Evolutionary conservation across 2,113 vertebrate genomes (phyloP).

Genomic region (Mesembrinibis cayennensis): DNA sequence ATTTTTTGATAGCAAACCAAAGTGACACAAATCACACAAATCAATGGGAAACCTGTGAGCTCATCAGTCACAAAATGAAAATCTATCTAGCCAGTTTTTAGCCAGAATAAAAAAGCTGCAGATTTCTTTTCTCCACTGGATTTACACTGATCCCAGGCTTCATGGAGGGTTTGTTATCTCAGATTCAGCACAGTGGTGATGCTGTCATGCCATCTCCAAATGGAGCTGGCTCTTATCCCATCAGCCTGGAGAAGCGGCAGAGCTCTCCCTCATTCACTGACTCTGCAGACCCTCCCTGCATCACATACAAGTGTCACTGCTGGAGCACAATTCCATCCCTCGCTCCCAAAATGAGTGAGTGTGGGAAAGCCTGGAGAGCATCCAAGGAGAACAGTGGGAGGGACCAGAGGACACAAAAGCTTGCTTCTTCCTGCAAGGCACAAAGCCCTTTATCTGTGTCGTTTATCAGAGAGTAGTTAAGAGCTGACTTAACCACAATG

Average conservation of each 20-base stretch:
- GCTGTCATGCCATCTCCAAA: background rate
- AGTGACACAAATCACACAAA: background rate
- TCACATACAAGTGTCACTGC: background rate
- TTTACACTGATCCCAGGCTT: background rate
- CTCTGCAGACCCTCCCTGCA: background rate
- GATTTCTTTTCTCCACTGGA: background rate
- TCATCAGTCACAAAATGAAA: background rate
- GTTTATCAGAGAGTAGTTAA: background rate
- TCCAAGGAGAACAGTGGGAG: background rate
- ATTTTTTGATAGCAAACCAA: background rate
- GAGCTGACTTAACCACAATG: background rate
- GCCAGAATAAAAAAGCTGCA: background rate
- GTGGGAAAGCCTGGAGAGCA: background rate
- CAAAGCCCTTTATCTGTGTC: background rate
- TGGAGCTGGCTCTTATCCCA: background rate
- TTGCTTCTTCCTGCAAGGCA: background rate
- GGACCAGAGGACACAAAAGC: background rate
- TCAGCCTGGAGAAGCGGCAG: background rate
- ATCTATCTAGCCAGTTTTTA: background rate
- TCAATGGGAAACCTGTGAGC: background rate
- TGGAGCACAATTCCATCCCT: background rate
- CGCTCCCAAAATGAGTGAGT: accelerated
- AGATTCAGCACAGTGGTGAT: background rate
- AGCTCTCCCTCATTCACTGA: background rate
- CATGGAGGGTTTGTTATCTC: background rate